These are phyloP conservation scores for Dynastes hyllus DNA, from an alignment of 2,888 invertebrate species.

Conservation along the genomic window DNA sequence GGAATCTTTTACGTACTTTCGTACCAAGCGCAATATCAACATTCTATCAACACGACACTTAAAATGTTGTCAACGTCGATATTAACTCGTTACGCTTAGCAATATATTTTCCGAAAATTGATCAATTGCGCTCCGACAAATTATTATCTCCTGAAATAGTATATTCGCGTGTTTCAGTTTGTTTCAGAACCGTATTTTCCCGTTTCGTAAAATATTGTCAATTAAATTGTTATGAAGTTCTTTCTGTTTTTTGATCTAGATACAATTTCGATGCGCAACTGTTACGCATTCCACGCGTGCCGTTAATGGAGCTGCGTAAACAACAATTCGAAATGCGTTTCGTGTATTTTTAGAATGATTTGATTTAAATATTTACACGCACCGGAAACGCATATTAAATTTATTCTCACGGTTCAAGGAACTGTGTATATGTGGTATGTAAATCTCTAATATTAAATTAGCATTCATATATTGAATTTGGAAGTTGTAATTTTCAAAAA, in stretches of 20 bases:
- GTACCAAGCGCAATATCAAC: background rate
- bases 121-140: background rate
- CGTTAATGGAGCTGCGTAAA: conserved; percentile 21
- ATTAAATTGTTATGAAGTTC: background rate
- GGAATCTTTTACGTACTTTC: background rate
- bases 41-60: conserved; percentile 5
- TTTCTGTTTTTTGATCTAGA: background rate
- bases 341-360: conserved; percentile 23
- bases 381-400: conserved; percentile 31
- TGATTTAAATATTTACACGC: conserved; percentile 40
- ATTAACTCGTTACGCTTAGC: background rate
- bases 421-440: background rate
- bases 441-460: too few relatives aligned
- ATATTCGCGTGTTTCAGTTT: background rate
- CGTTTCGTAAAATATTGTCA: background rate
- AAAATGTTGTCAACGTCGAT: conserved; percentile 1
- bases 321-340: conserved; percentile 17
- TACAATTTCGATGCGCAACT: background rate
- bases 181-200: background rate
- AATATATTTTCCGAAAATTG: background rate
- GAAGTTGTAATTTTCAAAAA: too few relatives aligned
- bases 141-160: background rate
- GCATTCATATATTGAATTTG: too few relatives aligned
- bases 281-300: background rate
- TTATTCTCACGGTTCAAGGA: conserved; percentile 9